Conservation (phyloP, 2,888 invertebrate genomes). For the Dusona sp. region DNA sequence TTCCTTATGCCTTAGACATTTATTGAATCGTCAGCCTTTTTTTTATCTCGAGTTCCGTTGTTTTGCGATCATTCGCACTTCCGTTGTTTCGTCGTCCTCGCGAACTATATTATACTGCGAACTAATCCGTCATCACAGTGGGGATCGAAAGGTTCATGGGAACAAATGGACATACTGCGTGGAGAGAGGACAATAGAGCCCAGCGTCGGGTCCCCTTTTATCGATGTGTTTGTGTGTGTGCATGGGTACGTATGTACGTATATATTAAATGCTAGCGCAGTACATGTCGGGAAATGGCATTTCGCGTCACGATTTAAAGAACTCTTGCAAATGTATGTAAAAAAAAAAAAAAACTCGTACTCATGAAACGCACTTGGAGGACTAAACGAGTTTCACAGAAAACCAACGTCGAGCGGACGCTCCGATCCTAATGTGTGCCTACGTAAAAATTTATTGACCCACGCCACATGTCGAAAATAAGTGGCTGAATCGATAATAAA, state of each 20-base stretch:
- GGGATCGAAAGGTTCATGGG: background rate
- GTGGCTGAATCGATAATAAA: constrained; percentile 7
- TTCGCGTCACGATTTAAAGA: background rate
- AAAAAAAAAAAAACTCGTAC: background rate
- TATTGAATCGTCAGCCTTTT: background rate
- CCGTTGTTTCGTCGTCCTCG: background rate
- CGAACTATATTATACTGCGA: background rate
- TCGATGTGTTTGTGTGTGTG: background rate
- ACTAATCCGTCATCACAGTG: background rate
- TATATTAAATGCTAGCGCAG: background rate
- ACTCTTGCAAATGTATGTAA: background rate
- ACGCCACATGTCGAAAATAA: background rate
- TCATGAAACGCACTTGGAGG: background rate
- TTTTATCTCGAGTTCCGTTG: background rate
- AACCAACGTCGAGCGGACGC: background rate
- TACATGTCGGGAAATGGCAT: background rate
- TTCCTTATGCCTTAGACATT: constrained; percentile 1
- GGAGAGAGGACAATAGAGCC: background rate
- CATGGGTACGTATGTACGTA: background rate
- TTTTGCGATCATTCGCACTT: background rate
- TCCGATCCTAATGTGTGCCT: background rate
- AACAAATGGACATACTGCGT: background rate
- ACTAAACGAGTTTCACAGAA: background rate
- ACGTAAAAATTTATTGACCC: background rate
- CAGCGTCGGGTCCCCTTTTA: background rate